Evolutionary conservation across 2,888 invertebrate genomes (phyloP).

Genomic region (Lysandra bellargus): DNA sequence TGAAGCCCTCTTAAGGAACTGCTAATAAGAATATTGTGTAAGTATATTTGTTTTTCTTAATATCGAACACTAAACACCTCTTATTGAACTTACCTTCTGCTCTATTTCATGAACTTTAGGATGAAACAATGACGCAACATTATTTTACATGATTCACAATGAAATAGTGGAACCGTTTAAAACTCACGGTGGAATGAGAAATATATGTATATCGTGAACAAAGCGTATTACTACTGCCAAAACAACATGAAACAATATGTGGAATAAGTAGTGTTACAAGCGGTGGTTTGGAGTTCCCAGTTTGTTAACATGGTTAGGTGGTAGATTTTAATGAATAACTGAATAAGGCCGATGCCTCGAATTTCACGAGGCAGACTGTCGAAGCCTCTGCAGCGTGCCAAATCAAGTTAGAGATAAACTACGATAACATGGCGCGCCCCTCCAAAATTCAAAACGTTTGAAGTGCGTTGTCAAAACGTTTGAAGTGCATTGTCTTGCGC

Average conservation of each 20-base stretch:
- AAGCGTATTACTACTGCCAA: neutral
- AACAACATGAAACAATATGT: neutral
- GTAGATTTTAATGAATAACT: neutral
- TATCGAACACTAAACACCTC: too few species aligned
- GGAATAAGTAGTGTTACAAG: slow-evolving; percentile 11
- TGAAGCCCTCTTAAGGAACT: too few species aligned
- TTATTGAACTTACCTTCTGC: neutral
- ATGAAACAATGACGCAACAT: neutral
- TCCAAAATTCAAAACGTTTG: too few species aligned
- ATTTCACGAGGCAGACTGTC: neutral
- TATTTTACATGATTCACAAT: neutral
- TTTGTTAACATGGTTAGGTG: neutral
- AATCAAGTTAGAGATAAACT: too few species aligned
- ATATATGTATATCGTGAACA: neutral
- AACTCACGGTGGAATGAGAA: neutral
- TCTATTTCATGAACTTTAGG: neutral
- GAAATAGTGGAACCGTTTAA: neutral
- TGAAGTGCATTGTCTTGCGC: too few species aligned
- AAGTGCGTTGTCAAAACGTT: too few species aligned
- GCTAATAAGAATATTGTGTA: too few species aligned
- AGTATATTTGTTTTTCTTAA: too few species aligned
- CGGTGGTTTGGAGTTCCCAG: neutral
- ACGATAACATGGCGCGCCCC: too few species aligned
- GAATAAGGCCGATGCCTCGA: neutral
- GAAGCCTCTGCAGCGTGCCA: neutral